phyloP scores from a whole-genome alignment of 2,888 invertebrate genomes.

The Himalopsyche anomala region DNA sequence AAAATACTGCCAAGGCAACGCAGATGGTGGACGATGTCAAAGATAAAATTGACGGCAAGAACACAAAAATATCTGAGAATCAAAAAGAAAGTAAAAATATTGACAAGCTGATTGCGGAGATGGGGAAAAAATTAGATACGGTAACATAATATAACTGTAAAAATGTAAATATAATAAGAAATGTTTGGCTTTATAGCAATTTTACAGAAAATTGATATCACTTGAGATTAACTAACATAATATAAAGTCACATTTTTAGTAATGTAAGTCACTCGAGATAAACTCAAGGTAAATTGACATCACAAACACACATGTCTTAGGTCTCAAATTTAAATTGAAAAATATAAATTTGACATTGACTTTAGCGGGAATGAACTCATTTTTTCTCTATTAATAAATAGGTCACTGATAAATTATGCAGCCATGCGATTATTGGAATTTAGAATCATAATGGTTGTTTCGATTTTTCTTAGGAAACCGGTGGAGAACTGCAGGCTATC shows the following conservation, averaged over 20 bases:
- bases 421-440: not conserved
- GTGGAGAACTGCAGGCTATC: slow-evolving; percentile 79
- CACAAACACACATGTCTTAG: too few relatives aligned
- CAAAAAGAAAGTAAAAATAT: slow-evolving; percentile 76
- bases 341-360: too few relatives aligned
- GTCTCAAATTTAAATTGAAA: too few relatives aligned
- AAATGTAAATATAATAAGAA: slow-evolving; percentile 36
- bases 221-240: too few relatives aligned
- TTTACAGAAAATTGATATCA: not conserved
- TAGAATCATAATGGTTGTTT: not conserved
- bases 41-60: slow-evolving; percentile 77
- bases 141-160: slow-evolving; percentile 71
- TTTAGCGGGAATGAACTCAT: too few relatives aligned
- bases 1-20: slow-evolving; percentile 76
- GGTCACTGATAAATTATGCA: too few relatives aligned
- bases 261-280: too few relatives aligned
- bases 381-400: too few relatives aligned
- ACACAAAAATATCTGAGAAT: slow-evolving; percentile 77
- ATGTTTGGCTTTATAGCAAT: not conserved
- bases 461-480: slow-evolving; percentile 77
- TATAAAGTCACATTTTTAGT: too few relatives aligned
- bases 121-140: slow-evolving; percentile 81
- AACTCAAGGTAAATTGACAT: too few relatives aligned
- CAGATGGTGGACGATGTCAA: slow-evolving; percentile 76
- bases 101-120: slow-evolving; percentile 78